These are phyloP conservation scores for Cichlasoma orientale DNA, from an alignment of 2,797 vertebrate species.

Conservation along the genomic window DNA sequence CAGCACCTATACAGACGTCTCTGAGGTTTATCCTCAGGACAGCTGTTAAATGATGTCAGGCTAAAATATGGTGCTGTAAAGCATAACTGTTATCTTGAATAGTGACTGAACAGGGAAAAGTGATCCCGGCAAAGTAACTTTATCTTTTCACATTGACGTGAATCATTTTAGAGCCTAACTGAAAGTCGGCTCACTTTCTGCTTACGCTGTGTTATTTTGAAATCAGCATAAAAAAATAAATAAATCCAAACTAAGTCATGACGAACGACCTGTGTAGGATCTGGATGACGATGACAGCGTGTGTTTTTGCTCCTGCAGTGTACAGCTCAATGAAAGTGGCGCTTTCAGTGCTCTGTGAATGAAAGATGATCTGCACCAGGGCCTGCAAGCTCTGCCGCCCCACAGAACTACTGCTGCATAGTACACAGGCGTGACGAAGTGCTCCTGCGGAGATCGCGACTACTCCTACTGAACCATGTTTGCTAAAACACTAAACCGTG, in stretches of 20 bases:
- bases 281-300: constrained; percentile 32
- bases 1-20: constrained; percentile 74
- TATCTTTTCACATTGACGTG: constrained; percentile 11
- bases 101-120: constrained; percentile 14
- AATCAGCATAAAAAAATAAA: constrained; percentile 10
- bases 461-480: constrained; percentile 38
- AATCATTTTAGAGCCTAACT: constrained; percentile 8
- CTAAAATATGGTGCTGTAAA: constrained; percentile 36
- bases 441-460: constrained; percentile 55
- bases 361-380: constrained; percentile 38
- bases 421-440: constrained; percentile 71
- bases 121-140: constrained; percentile 16
- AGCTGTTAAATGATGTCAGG: constrained; percentile 15
- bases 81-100: not conserved
- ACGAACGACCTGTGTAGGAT: not conserved
- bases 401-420: constrained; percentile 72
- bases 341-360: constrained; percentile 34
- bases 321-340: constrained; percentile 19
- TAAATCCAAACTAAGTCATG: constrained; percentile 3
- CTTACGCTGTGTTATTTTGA: not conserved
- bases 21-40: constrained; percentile 55
- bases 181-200: constrained; percentile 17
- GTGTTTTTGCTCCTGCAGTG: constrained; percentile 36
- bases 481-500: constrained; percentile 58
- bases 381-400: constrained; percentile 45